These are phyloP conservation scores for Mastomys coucha DNA, from an alignment of 2,113 vertebrate species.

Conservation along the genomic window DNA sequence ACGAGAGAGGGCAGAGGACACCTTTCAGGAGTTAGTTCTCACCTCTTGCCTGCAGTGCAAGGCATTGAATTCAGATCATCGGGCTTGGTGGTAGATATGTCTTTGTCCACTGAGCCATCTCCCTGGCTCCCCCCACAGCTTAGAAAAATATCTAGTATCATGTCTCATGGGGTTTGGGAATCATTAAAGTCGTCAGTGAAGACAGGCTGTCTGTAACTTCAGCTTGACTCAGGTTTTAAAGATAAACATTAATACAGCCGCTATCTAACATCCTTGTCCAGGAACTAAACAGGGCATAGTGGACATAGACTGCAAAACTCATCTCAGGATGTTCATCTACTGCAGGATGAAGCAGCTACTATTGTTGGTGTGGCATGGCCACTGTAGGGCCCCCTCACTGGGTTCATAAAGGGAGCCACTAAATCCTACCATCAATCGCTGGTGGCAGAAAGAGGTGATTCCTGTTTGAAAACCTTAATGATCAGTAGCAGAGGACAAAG, in stretches of 20 bases:
- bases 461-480: not conserved
- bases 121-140: not conserved
- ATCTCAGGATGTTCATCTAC: not conserved
- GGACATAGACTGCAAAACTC: not conserved
- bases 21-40: not conserved
- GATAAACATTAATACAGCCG: not conserved
- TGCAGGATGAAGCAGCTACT: not conserved
- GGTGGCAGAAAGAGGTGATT: not conserved
- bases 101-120: not conserved
- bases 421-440: not conserved
- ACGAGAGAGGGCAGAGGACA: no score
- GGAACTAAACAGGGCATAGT: not conserved
- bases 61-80: not conserved
- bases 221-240: not conserved
- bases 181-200: not conserved
- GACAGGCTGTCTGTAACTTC: not conserved
- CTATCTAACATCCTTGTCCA: not conserved
- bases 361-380: not conserved
- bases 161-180: not conserved
- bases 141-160: not conserved
- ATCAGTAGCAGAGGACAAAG: not conserved
- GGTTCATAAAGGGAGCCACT: not conserved
- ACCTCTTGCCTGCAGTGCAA: not conserved
- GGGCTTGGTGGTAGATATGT: not conserved
- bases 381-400: no score